Evolutionary conservation across 2,113 vertebrate species (phyloP).

Genomic region (Corythaeola cristata): DNA sequence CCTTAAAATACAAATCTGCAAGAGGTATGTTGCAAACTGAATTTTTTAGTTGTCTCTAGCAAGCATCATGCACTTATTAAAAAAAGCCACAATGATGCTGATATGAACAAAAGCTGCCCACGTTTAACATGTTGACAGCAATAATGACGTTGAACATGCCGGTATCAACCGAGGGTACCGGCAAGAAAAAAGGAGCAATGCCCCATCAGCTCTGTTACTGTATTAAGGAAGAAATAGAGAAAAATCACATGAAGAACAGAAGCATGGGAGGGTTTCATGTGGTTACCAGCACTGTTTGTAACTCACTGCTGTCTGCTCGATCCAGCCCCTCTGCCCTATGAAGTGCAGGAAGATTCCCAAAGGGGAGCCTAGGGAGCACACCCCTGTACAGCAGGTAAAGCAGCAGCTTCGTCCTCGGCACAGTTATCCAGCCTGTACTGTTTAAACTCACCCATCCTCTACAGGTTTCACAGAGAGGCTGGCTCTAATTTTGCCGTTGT

Average conservation of each 20-base stretch:
- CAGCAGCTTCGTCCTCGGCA: neutral
- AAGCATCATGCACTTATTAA: neutral
- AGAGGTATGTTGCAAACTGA: neutral
- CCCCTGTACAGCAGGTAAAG: neutral
- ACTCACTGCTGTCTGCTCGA: neutral
- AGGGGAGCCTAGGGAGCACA: rapidly evolving
- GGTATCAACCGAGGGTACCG: neutral
- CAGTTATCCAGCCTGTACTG: rapidly evolving
- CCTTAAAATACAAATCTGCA: neutral
- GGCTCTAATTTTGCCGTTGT: neutral
- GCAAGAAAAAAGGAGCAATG: neutral
- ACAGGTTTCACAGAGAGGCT: neutral
- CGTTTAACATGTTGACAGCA: neutral
- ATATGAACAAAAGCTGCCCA: neutral
- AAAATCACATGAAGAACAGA: neutral
- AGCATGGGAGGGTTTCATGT: neutral
- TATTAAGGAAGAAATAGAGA: neutral
- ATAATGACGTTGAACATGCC: neutral
- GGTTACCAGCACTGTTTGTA: neutral
- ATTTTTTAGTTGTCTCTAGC: neutral
- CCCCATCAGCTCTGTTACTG: neutral
- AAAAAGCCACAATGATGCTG: neutral
- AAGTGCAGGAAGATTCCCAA: neutral
- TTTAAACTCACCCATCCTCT: neutral
- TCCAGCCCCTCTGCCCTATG: neutral